phyloP scores from a whole-genome alignment of 2,797 vertebrate genomes.

The Adrianichthys oophorus region DNA sequence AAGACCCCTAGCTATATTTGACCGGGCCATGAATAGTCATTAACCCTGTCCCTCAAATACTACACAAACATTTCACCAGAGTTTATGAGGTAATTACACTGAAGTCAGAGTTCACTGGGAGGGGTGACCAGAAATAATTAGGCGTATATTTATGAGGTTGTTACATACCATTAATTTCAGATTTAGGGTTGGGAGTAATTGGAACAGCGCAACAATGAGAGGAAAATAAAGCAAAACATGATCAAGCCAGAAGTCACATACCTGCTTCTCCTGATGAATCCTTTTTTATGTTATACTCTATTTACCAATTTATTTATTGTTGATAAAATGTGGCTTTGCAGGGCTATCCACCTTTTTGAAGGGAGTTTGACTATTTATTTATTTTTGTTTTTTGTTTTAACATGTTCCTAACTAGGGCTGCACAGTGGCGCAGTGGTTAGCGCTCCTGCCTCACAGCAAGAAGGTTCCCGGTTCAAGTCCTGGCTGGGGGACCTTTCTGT shows the following conservation, averaged over 20 bases:
- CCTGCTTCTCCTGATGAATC: constrained; percentile 9
- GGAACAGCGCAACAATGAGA: constrained; percentile 8
- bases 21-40: constrained; percentile 1
- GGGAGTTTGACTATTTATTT: too few relatives aligned
- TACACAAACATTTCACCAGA: constrained; percentile 21
- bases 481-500: too few relatives aligned
- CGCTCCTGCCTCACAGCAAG: too few relatives aligned
- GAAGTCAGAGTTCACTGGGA: constrained; percentile 23
- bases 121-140: constrained; percentile 41
- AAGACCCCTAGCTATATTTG: constrained; percentile 2
- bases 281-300: not conserved
- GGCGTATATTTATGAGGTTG: constrained; percentile 38
- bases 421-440: too few relatives aligned
- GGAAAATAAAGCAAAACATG: constrained; percentile 24
- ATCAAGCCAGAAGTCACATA: constrained; percentile 16
- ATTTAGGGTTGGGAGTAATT: constrained; percentile 28
- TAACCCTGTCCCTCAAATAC: constrained; percentile 6
- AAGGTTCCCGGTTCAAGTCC: too few relatives aligned
- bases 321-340: too few relatives aligned
- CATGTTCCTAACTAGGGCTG: too few relatives aligned
- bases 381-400: too few relatives aligned
- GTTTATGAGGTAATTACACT: constrained; percentile 52
- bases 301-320: too few relatives aligned
- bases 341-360: too few relatives aligned
- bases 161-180: constrained; percentile 44